Evolutionary conservation across 2,113 vertebrate species (phyloP).

Genomic region (Porphyrio hochstetteri): DNA sequence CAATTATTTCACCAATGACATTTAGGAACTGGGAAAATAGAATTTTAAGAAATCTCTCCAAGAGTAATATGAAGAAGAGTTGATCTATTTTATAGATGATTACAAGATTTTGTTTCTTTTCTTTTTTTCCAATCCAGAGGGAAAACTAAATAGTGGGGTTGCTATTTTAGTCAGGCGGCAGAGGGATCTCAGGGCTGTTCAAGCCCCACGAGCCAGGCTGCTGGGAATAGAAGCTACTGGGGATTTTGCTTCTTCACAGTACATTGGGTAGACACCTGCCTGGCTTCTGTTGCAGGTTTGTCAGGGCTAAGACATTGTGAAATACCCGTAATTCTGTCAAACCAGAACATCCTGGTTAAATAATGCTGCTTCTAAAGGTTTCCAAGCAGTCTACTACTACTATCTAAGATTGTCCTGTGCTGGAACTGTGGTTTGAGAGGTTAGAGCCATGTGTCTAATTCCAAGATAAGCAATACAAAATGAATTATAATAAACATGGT

Average conservation of each 20-base stretch:
- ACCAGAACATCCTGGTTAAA: neutral
- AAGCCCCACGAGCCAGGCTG: neutral
- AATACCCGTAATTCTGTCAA: neutral
- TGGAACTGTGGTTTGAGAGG: neutral
- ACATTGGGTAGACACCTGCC: neutral
- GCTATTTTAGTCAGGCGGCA: fast-evolving
- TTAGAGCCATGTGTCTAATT: neutral
- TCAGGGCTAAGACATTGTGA: neutral
- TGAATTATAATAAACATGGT: neutral
- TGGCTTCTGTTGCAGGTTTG: neutral
- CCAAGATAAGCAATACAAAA: neutral
- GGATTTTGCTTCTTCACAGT: neutral
- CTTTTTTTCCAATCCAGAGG: neutral
- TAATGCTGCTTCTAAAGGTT: neutral
- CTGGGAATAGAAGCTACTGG: neutral
- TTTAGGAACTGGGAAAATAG: neutral
- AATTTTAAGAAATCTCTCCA: neutral
- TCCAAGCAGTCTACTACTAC: neutral
- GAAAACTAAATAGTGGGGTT: neutral
- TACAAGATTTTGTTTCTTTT: neutral
- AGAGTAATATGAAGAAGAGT: neutral
- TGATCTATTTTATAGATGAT: neutral
- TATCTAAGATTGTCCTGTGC: neutral
- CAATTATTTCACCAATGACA: neutral
- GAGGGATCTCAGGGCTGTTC: neutral